Base-by-base conservation (phyloP, 2,797 vertebrate genomes). In the Loris lydekkerianus region DNA sequence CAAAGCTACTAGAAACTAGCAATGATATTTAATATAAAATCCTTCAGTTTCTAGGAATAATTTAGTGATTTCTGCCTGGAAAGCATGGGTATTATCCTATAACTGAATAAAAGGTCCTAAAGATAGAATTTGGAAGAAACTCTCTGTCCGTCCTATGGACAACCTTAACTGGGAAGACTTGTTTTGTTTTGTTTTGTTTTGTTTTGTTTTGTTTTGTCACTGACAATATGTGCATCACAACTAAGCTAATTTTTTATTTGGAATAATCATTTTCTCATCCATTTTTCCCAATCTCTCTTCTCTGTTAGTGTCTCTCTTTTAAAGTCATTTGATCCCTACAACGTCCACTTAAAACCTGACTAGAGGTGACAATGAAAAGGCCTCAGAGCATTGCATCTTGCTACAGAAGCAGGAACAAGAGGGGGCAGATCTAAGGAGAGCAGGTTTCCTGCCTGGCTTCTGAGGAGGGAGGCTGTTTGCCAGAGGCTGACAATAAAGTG, bases 1-100 rank as follows among this genome's bases (percentile, higher is more conserved):
- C n/a, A 21, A 1, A 69, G 5, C 21, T 10, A 61, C 46, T 53
- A 10, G 56, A 83, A 83, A 65, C 25, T 73, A 37, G 8, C 10
- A 81, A 7, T 73, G 58, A 29, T n/a, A 60, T 9, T 31, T 76
- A 10, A 40, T 53, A 58, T 7, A 18, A 67, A 18, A 67, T 73
- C 61, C 29, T 90, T 29, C 18, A 56, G 53, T 15, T 91, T 21
- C 25, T 17, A 73, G 25, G 3, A 95, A 90, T 1, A 63, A 75
- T 76, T 84, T 70, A 70, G 40, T 76, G 31, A 72, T 91, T 93
- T 86, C 61, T 93, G 13, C n/a, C 88, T 14, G 61, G 61, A 72
- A 94, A 82, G 29, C 18, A 56, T 6, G 67, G 49, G 53, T 31
- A 63, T 0, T 34, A 77, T 14, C 88, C 37, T 90, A 8, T 67